Percentiles rank a stretch among this genome's conserved stretches.
These are phyloP conservation scores for Brienomyrus brachyistius DNA, from an alignment of 2,113 vertebrate genomes.

Conservation along the genomic window DNA sequence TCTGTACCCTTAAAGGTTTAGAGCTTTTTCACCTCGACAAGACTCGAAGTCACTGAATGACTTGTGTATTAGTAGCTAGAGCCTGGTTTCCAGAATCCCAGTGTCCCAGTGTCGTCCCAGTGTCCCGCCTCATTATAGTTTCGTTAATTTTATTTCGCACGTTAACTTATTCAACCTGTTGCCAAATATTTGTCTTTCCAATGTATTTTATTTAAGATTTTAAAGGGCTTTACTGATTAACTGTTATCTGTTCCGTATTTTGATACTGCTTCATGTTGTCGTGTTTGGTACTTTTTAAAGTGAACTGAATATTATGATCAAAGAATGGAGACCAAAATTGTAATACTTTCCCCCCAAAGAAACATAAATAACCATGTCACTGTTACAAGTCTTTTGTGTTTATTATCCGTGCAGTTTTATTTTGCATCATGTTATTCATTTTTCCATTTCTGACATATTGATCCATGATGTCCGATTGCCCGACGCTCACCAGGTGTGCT, in stretches of 20 bases:
- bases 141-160: neutral
- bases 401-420: neutral
- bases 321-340: neutral
- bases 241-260: neutral
- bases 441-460: neutral
- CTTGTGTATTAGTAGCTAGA: neutral
- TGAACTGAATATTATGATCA: neutral
- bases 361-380: neutral
- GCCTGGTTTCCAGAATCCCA: neutral
- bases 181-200: neutral
- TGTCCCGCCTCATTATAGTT: neutral
- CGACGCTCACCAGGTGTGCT: neutral
- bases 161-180: neutral
- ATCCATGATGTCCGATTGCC: neutral
- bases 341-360: neutral
- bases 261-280: neutral
- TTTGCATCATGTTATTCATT: neutral
- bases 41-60: neutral
- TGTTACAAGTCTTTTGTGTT: neutral
- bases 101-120: too few relatives aligned
- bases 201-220: neutral
- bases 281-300: slow-evolving; percentile 1
- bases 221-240: neutral
- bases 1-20: neutral
- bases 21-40: neutral